Evolutionary conservation across 2,113 vertebrate species (phyloP), one percentile per base, ranked within the genome.

Genomic region (Entomyzon cyanotis): DNA sequence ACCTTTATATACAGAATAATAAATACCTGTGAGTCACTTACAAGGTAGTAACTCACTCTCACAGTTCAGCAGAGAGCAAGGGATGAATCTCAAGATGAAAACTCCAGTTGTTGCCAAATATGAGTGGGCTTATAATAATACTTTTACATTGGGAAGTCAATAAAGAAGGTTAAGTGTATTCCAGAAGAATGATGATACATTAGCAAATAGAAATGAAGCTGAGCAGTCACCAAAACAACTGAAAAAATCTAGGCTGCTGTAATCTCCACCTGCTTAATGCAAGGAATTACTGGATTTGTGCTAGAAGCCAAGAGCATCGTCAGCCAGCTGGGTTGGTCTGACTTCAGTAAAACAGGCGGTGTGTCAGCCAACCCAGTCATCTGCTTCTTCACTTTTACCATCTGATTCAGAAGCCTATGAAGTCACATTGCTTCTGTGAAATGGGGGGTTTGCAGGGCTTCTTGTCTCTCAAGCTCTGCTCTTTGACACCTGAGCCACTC

Each of bases 21-120:
- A 98, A 98, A 98, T 98, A 97, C 95, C 95, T 77, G 93, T 63
- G 90, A 97, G 96, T 97, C 96, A 93, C 97, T 98, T 96, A 95
- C 81, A 96, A 94, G 95, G 92, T 83, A 94, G 91, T 98, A 98
- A 97, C 89, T 98, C 96, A 97, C 83, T 91, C 94, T 93, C 63
- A 27, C 91, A 94, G 91, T 83, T 94, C 90, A 96, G 96, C 86
- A 90, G 56, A 95, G 93, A 86, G 80, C 49, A 89, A 95, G 53
- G 65, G 75, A 82, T 91, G 93, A 96, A 96, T 95, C 94, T 97
- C 93, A 93, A 90, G 58, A 74, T 9, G 12, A 94, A 97, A 80
- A 71, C 76, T 94, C 50, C 28, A 49, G 70, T 83, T 86, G 87
- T 68, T 67, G 31, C 64, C 84, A 87, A 84, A 87, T 89, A 70